Percentiles rank a stretch among this genome's conserved stretches.
phyloP scores from a whole-genome alignment of 2,113 vertebrate species.

The Mesembrinibis cayennensis region DNA sequence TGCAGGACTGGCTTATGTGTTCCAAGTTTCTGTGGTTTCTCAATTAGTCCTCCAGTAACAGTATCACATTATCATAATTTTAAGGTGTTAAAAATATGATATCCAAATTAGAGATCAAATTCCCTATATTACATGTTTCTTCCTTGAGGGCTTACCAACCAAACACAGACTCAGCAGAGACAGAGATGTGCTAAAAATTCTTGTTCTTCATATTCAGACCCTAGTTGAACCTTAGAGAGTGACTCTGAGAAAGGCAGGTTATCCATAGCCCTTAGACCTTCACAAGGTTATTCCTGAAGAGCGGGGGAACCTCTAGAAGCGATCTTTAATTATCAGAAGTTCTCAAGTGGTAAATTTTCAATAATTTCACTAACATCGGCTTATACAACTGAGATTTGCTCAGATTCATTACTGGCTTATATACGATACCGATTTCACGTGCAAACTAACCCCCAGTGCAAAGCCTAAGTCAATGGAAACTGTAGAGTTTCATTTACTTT shows the following conservation, averaged over 20 bases:
- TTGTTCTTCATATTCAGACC: not conserved
- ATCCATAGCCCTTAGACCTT: not conserved
- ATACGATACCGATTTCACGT: not conserved
- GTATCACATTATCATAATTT: constrained; percentile 59
- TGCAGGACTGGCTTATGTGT: not conserved
- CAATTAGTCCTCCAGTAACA: constrained; percentile 61
- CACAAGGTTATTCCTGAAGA: constrained; percentile 47
- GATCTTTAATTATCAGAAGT: constrained; percentile 57
- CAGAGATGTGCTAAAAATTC: not conserved
- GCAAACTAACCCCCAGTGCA: constrained; percentile 41
- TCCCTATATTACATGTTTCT: constrained; percentile 18
- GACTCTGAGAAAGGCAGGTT: not conserved
- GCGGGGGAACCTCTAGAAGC: not conserved
- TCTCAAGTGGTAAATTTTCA: constrained; percentile 59
- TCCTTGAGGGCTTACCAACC: constrained; percentile 52
- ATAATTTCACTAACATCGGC: constrained; percentile 54
- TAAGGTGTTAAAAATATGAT: constrained; percentile 46
- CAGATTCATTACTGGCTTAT: constrained; percentile 34
- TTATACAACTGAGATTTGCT: constrained; percentile 50
- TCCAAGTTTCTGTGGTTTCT: constrained; percentile 61
- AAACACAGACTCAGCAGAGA: not conserved
- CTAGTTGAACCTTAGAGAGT: not conserved
- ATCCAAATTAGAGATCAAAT: constrained; percentile 64
- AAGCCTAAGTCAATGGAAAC: constrained; percentile 27
- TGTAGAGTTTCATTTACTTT: constrained; percentile 47